phyloP scores from a whole-genome alignment of 2,797 vertebrate genomes.

The Pseudochirops cupreus region DNA sequence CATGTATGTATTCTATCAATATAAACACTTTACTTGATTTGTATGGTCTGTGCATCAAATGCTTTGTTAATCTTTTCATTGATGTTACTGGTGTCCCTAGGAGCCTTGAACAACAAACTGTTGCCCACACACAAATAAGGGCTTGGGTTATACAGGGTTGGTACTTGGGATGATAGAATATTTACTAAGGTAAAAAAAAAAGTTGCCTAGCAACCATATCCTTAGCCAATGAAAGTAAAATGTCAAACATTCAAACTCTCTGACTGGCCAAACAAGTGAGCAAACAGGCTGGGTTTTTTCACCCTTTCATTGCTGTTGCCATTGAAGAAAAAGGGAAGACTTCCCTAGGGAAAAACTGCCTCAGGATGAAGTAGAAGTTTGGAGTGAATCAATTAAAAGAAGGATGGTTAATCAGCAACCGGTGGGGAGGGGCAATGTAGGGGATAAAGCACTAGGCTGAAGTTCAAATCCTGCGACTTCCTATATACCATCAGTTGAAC shows the following conservation, averaged over 20 bases:
- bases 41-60: neutral
- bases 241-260: slow-evolving; percentile 55
- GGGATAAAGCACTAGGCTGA: neutral
- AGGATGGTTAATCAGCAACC: neutral
- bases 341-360: slow-evolving; percentile 10
- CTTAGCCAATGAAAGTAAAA: slow-evolving; percentile 70
- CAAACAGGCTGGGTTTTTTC: slow-evolving; percentile 16
- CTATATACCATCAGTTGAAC: neutral
- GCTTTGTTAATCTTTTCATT: neutral
- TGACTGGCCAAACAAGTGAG: slow-evolving; percentile 65
- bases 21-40: slow-evolving; percentile 21
- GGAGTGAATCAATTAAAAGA: neutral
- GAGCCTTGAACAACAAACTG: neutral
- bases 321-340: slow-evolving; percentile 6
- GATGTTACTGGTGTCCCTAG: neutral
- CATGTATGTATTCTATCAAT: neutral
- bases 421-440: neutral
- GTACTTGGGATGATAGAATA: slow-evolving; percentile 49
- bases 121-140: neutral
- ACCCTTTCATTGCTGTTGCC: slow-evolving; percentile 12
- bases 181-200: slow-evolving; percentile 51
- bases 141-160: neutral
- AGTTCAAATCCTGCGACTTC: neutral
- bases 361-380: slow-evolving; percentile 19
- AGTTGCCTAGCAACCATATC: slow-evolving; percentile 72